These are phyloP conservation scores for Poecilobothrus nobilitatus DNA, from an alignment of 2,888 invertebrate species.

Conservation along the genomic window DNA sequence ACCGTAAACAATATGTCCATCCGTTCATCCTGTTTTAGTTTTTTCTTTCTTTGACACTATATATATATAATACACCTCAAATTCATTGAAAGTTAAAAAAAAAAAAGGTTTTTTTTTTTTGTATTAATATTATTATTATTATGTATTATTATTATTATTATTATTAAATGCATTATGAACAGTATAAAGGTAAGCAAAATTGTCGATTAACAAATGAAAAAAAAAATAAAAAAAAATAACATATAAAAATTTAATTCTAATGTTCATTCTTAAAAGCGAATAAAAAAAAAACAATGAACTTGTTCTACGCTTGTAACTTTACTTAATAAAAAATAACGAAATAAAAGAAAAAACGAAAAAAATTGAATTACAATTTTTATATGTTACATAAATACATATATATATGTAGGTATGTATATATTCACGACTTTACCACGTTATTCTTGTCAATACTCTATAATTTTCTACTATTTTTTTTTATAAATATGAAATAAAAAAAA, in stretches of 20 bases:
- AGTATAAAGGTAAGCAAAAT: too few relatives aligned
- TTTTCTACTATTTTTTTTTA: background rate
- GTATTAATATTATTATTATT: too few relatives aligned
- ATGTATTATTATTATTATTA: background rate
- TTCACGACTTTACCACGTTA: background rate
- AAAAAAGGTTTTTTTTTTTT: background rate
- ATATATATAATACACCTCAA: too few relatives aligned
- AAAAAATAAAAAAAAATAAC: background rate
- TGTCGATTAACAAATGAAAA: too few relatives aligned
- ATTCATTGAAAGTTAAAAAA: background rate
- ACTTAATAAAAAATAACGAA: background rate
- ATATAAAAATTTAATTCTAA: too few relatives aligned
- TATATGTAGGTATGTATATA: too few relatives aligned
- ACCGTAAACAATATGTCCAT: constrained; percentile 1
- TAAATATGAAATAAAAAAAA: background rate
- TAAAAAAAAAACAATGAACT: too few relatives aligned
- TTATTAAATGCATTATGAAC: background rate
- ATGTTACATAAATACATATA: too few relatives aligned
- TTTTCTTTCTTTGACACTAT: background rate
- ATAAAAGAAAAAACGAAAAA: background rate
- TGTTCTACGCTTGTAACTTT: background rate
- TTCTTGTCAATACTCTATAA: background rate
- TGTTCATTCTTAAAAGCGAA: too few relatives aligned
- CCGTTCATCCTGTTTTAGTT: background rate
- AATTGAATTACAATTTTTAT: background rate